Evolutionary conservation across 2,888 invertebrate genomes (phyloP), one percentile per base, ranked within the genome.

Genomic region (Stenodema calcarata): DNA sequence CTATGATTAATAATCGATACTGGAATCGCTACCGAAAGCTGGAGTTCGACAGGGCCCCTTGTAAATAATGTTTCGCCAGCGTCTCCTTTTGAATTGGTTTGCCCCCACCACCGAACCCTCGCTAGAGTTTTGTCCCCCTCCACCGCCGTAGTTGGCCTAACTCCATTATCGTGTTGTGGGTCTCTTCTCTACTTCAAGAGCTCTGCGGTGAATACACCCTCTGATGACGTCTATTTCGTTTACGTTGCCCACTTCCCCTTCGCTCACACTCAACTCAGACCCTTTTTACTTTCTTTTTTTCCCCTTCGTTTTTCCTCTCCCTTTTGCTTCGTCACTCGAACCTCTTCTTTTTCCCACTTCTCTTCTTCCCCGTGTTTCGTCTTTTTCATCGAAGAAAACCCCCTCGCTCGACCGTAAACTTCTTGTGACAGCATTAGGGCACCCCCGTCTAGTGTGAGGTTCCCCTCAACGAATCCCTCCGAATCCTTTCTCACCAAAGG

Each of bases 21-120:
- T 47, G 3, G 47, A 47, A 35, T 35, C 35, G 7, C 35, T 7
- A 35, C 35, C 35, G 35, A 62, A 23, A 9, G 6, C 62, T 35
- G 35, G 35, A 73, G 73, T 30, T 73, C 73, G 73, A n/a, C 18
- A n/a, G 35, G 35, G 35, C 16, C 27, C 28, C 73, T 18, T 23
- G n/a, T n/a, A 44, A n/a, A 27, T 44, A 78, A 78, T 78, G 82
- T 82, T 82, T 82, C 69, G 35, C 82, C 82, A 80, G 47, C 27
- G 82, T 82, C 82, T 82, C 82, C 69, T 62, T 81, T 42, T 18
- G 82, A 82, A 82, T 82, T 82, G 82, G 82, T 82, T 82, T 82
- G 69, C 69, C 82, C 82, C 41, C 42, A 11, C 82, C 44, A 42
- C 27, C 78, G 18, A 50, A 50, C 27, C 62, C 62, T 27, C 62